These are phyloP conservation scores for Okapia johnstoni DNA, from an alignment of 2,113 vertebrate genomes.

Conservation along the genomic window DNA sequence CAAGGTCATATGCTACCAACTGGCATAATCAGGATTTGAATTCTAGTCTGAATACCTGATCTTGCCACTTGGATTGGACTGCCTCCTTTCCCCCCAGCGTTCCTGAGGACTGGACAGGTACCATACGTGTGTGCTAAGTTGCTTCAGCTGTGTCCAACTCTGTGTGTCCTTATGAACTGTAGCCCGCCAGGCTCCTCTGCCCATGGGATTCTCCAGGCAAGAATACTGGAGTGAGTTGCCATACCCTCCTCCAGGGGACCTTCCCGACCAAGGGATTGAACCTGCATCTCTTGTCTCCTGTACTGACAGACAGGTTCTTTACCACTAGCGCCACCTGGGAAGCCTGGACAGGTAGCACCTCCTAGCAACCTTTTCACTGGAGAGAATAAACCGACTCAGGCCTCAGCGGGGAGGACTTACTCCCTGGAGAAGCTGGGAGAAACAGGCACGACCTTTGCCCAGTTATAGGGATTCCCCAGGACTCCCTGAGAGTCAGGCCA, in stretches of 20 bases:
- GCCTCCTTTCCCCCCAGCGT: neutral
- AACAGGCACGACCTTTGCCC: neutral
- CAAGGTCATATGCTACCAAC: neutral
- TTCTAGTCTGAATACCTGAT: neutral
- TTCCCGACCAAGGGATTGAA: neutral
- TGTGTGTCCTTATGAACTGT: neutral
- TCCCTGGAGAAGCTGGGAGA: neutral
- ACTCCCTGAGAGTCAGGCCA: slow-evolving; percentile 33
- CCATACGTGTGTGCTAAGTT: neutral
- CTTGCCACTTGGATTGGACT: neutral
- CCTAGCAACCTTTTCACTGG: neutral
- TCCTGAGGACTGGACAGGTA: neutral
- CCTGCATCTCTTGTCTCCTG: neutral
- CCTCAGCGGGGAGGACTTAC: neutral
- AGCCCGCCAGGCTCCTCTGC: neutral
- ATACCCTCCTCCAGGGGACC: neutral
- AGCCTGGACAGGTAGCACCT: neutral
- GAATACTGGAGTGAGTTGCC: neutral
- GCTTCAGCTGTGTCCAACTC: neutral
- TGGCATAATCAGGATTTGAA: neutral
- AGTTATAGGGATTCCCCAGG: slow-evolving; percentile 56
- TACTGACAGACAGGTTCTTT: neutral
- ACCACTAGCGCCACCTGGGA: neutral
- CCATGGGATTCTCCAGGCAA: neutral
- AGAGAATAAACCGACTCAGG: neutral